Evolutionary conservation across 2,113 vertebrate genomes (phyloP), one percentile per base, ranked within the genome.

Genomic region (Mus pahari): DNA sequence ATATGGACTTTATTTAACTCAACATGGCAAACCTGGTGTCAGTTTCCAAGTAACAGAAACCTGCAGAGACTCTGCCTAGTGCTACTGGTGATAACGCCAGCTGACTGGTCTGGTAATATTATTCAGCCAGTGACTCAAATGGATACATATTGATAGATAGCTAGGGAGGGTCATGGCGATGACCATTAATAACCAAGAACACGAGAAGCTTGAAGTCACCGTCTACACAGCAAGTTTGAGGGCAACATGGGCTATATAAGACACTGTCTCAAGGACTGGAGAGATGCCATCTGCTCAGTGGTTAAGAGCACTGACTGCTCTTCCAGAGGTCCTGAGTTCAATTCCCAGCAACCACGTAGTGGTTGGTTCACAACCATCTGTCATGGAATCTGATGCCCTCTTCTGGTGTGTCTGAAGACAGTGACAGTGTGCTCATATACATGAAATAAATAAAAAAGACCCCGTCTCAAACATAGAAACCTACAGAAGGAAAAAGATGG

Each of bases 131-230:
- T 28, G 36, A 45, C 55, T 39, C 28, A 39, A 45, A 42, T 19
- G 78, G n/a, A 77, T 26, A 8, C 0, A 3, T 14, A 33, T 22
- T 14, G 22, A 19, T 0, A 50, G 84, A 24, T 0, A 19, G 58
- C 36, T 14, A 4, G 89, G 39, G 58, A 88, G 53, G 7, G 55
- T 28, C 42, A 2, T 28, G 78, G n/a, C 1, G 31, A n/a, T 5
- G 75, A 62, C 13, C 50, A 39, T 1, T 1, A 8, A 33, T 1
- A 62, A 31, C 3, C 2, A 26, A n/a, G 50, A 88, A 64, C 26
- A 45, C 45, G 17, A 45, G 16, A 66, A 17, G 31, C 50, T 86
- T 64, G 16, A 24, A 33, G 66, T 13, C 66, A 55, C n/a, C 20
- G 7, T 87, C 3, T 50, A 2, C 19, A 7, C 3, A 53, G 86